Evolutionary conservation across 2,113 vertebrate genomes (phyloP).

Genomic region (Peromyscus maniculatus): DNA sequence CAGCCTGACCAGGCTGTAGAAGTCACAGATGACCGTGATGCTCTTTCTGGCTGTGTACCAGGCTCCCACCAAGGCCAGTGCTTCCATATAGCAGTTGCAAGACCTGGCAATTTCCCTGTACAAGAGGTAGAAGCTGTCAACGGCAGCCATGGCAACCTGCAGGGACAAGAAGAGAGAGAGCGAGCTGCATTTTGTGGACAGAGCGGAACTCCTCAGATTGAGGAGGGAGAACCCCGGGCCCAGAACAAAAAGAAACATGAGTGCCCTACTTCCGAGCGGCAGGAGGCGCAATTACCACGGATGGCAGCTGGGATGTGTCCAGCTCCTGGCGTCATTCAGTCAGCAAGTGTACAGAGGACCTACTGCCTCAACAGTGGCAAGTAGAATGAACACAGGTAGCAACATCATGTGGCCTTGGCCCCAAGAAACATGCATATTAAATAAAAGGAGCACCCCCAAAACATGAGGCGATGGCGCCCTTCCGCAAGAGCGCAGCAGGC

Average conservation of each 20-base stretch:
- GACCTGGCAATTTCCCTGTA: conserved; percentile 94
- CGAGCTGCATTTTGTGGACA: neutral
- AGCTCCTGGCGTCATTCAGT: neutral
- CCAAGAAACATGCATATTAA: neutral
- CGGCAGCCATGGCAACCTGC: conserved; percentile 93
- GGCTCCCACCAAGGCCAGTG: conserved; percentile 94
- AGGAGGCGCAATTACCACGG: neutral
- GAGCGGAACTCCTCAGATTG: neutral
- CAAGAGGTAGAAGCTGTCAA: conserved; percentile 95
- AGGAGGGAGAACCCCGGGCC: neutral
- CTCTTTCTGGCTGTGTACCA: conserved; percentile 91
- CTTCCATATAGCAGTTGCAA: conserved; percentile 92
- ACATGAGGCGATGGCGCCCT: neutral
- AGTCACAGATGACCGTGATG: conserved; percentile 87
- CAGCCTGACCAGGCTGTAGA: conserved; percentile 90
- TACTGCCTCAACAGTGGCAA: neutral
- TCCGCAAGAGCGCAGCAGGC: neutral
- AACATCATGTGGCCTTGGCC: neutral
- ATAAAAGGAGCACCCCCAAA: neutral
- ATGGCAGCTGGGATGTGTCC: neutral
- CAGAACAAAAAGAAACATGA: neutral
- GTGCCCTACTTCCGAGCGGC: neutral
- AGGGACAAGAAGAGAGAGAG: neutral
- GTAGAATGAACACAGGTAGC: neutral
- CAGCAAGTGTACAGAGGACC: neutral